phyloP scores from a whole-genome alignment of 2,888 invertebrate species.

The Diarsia mendica region DNA sequence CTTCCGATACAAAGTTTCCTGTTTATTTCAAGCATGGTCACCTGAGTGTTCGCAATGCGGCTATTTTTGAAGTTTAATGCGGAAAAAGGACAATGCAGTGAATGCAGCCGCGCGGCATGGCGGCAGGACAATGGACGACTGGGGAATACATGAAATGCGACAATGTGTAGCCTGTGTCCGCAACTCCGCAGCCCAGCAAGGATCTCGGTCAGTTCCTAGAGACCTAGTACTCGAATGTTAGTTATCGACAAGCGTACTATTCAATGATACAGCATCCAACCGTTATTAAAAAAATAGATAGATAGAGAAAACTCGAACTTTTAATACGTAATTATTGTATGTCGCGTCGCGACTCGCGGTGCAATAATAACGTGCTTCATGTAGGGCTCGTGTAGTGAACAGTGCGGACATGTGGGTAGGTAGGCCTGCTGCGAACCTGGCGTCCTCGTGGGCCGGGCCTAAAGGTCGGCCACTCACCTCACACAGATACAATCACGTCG shows the following conservation, averaged over 20 bases:
- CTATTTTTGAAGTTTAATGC: slow-evolving; percentile 48
- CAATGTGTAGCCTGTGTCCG: background rate
- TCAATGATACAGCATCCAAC: background rate
- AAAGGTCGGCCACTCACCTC: slow-evolving; percentile 20
- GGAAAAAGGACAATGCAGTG: slow-evolving; percentile 53
- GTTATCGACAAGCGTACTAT: background rate
- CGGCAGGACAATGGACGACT: slow-evolving; percentile 31
- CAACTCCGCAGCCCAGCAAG: background rate
- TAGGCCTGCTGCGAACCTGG: too few relatives aligned
- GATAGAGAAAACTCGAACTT: background rate
- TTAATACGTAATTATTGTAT: background rate
- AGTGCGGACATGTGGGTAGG: background rate
- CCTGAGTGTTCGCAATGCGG: slow-evolving; percentile 56
- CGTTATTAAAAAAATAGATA: background rate
- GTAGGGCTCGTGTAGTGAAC: background rate
- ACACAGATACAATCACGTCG: background rate
- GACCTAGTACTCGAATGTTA: background rate
- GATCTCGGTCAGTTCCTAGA: background rate
- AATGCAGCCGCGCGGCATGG: slow-evolving; percentile 1
- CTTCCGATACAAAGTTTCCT: slow-evolving; percentile 6
- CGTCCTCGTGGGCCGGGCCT: slow-evolving; percentile 2
- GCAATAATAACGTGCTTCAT: background rate
- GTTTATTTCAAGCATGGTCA: slow-evolving; percentile 30
- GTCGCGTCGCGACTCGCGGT: background rate
- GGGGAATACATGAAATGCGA: slow-evolving; percentile 8